These are phyloP conservation scores for Gonatopus flavifemur DNA, from an alignment of 1,140 invertebrate species.

Conservation along the genomic window DNA sequence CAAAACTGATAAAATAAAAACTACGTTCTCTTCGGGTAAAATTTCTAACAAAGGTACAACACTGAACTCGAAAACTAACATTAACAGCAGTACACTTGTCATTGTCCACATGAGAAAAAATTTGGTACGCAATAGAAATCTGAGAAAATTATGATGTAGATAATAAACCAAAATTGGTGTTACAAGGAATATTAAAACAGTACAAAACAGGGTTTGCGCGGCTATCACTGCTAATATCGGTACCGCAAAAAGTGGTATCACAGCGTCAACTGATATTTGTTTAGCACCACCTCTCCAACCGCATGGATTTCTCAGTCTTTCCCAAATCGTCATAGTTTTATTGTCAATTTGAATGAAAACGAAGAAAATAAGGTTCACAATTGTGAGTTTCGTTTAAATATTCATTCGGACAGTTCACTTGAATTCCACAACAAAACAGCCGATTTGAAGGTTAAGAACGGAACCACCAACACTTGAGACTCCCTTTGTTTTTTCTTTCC, in stretches of 20 bases:
- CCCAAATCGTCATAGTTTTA: conserved; percentile 47
- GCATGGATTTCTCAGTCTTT: conserved; percentile 56
- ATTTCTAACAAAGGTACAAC: conserved; percentile 69
- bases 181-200: conserved; percentile 63
- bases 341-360: neutral
- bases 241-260: conserved; percentile 66
- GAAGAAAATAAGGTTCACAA: too few relatives aligned
- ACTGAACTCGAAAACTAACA: conserved; percentile 67
- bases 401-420: too few relatives aligned
- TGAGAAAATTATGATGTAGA: conserved; percentile 62
- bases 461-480: too few relatives aligned
- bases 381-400: too few relatives aligned
- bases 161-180: conserved; percentile 66
- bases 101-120: conserved; percentile 72
- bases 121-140: conserved; percentile 64
- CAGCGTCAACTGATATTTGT: conserved; percentile 61
- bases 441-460: conserved; percentile 29
- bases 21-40: conserved; percentile 66
- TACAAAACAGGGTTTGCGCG: conserved; percentile 62
- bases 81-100: conserved; percentile 64
- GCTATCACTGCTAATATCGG: conserved; percentile 64
- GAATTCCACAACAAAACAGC: too few relatives aligned
- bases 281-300: conserved; percentile 54
- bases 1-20: conserved; percentile 62
- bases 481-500: too few relatives aligned